Conservation (phyloP, 2,113 vertebrate species). For the Pelecanoides urinatrix region DNA sequence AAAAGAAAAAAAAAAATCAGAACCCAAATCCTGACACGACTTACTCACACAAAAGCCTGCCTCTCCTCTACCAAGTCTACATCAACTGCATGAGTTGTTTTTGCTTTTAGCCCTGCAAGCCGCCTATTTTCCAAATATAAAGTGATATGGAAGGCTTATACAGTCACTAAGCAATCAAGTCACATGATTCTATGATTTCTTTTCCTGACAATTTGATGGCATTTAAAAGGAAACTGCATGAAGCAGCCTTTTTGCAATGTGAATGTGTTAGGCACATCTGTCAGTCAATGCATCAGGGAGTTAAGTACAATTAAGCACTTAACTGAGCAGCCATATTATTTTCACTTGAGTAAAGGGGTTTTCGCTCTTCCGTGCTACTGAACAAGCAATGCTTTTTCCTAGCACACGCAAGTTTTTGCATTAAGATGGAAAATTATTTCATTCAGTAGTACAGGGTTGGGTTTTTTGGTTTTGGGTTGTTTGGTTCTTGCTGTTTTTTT, state of each 20-base stretch:
- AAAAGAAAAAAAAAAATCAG: not conserved
- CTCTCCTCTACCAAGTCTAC: not conserved
- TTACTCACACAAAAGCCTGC: not conserved
- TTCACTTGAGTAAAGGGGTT: constrained; percentile 37
- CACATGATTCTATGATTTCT: not conserved
- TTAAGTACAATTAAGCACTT: constrained; percentile 18
- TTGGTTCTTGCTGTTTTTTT: not conserved
- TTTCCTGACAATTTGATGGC: not conserved
- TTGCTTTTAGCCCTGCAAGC: not conserved
- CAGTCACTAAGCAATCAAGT: not conserved
- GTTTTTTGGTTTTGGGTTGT: not conserved
- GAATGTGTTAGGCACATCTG: not conserved
- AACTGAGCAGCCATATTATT: constrained; percentile 43
- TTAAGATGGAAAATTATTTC: not conserved
- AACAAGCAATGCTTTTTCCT: not conserved
- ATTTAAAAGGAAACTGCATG: constrained; percentile 14
- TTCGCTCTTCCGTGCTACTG: not conserved
- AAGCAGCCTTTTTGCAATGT: not conserved
- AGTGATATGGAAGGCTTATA: not conserved
- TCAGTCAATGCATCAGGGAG: constrained; percentile 27
- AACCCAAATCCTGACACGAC: rapidly evolving
- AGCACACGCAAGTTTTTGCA: not conserved
- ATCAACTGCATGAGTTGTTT: not conserved
- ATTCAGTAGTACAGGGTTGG: not conserved
- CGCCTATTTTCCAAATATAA: not conserved